Evolutionary conservation across 2,888 invertebrate species (phyloP).

Genomic region (Drosophila demipolita): DNA sequence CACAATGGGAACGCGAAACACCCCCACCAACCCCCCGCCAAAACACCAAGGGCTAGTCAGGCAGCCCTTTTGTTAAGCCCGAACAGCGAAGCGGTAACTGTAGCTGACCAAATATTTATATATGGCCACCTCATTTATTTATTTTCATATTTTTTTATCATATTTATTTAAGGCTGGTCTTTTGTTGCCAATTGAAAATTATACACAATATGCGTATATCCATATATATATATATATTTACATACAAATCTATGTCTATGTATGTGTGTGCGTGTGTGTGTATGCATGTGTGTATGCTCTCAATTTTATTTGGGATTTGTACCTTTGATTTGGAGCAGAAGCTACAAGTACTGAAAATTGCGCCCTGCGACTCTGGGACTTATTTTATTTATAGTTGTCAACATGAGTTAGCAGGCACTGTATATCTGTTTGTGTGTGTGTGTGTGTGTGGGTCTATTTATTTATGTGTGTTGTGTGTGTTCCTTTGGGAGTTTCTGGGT

Average conservation of each 20-base stretch:
- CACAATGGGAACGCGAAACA: conserved; percentile 10
- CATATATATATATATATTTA: background rate
- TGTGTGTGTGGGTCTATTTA: too few relatives aligned
- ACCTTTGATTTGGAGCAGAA: conserved; percentile 26
- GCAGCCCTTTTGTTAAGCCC: conserved; percentile 66
- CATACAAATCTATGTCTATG: background rate
- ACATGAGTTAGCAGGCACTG: conserved; percentile 56
- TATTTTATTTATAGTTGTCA: conserved; percentile 64
- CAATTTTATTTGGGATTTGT: conserved; percentile 32
- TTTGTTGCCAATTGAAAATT: conserved; percentile 41
- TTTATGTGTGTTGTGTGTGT: conserved; percentile 24
- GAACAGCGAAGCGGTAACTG: conserved; percentile 53
- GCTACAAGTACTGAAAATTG: conserved; percentile 46
- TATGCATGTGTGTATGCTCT: background rate
- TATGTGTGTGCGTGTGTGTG: background rate
- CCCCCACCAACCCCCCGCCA: background rate
- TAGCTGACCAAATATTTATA: conserved; percentile 76
- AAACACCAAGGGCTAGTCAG: conserved; percentile 7
- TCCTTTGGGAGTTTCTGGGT: conserved; percentile 66
- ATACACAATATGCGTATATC: conserved; percentile 16
- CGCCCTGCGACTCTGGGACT: conserved; percentile 8
- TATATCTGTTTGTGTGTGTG: background rate
- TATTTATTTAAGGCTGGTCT: conserved; percentile 63
- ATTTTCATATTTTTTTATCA: conserved; percentile 74
- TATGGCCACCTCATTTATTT: conserved; percentile 66